phyloP scores from a whole-genome alignment of 1,140 invertebrate species.

The Drosophila triauraria region DNA sequence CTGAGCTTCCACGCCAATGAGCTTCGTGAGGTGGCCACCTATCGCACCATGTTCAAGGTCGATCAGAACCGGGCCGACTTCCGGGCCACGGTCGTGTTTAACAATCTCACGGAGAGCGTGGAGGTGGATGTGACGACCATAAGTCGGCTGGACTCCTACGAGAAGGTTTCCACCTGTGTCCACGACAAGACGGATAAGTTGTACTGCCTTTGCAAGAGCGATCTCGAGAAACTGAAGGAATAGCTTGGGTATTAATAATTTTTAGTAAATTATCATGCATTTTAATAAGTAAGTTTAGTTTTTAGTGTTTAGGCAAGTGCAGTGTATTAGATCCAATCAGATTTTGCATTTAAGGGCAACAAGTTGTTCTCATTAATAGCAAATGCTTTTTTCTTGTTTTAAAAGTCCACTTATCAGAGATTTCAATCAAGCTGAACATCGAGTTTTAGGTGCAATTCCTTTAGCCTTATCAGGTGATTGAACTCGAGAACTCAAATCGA shows the following conservation, averaged over 20 bases:
- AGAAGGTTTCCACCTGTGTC: conserved; percentile 86
- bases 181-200: conserved; percentile 86
- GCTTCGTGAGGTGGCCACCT: conserved; percentile 31
- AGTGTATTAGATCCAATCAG: neutral
- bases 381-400: neutral
- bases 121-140: conserved; percentile 84
- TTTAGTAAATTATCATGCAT: neutral
- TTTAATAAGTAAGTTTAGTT: neutral
- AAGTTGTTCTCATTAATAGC: neutral
- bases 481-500: no score
- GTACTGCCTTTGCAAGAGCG: conserved; percentile 83
- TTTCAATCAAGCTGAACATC: neutral
- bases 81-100: conserved; percentile 86
- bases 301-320: neutral
- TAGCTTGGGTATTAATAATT: neutral
- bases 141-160: conserved; percentile 88
- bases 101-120: conserved; percentile 58
- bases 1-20: conserved; percentile 20
- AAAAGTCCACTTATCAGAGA: neutral
- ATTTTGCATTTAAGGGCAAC: neutral
- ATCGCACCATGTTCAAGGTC: conserved; percentile 63
- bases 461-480: no score
- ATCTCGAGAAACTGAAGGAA: conserved; percentile 15
- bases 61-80: conserved; percentile 85
- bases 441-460: neutral